phyloP scores from a whole-genome alignment of 1,140 invertebrate genomes.

The Bathynomus jamesi region DNA sequence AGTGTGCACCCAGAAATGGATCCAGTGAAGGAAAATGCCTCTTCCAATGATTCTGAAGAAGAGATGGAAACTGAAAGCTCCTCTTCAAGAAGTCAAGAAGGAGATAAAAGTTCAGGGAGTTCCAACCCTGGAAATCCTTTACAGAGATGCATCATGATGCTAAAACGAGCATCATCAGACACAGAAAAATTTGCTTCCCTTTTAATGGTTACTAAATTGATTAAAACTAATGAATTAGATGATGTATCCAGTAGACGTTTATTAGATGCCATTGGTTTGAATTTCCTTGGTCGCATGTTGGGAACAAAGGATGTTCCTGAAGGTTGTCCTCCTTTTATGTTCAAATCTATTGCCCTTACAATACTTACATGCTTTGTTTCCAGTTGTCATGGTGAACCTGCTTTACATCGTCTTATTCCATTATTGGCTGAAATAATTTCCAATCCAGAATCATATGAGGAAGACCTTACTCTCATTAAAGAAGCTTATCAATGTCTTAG shows the following conservation, averaged over 20 bases:
- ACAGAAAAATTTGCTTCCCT: conserved; percentile 84
- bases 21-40: too few relatives aligned
- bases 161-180: conserved; percentile 68
- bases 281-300: conserved; percentile 71
- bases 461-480: conserved; percentile 75
- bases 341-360: conserved; percentile 79
- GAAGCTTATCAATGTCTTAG: conserved; percentile 78
- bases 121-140: too few relatives aligned
- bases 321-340: conserved; percentile 74
- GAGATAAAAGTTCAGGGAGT: too few relatives aligned
- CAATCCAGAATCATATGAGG: conserved; percentile 50
- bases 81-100: too few relatives aligned
- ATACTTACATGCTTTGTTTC: conserved; percentile 64
- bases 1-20: too few relatives aligned
- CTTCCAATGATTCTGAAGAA: too few relatives aligned
- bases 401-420: conserved; percentile 25
- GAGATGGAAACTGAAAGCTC: too few relatives aligned
- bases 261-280: conserved; percentile 78
- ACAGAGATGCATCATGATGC: conserved; percentile 57
- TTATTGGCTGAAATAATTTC: conserved; percentile 22
- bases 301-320: conserved; percentile 61
- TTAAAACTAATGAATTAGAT: conserved; percentile 65
- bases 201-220: conserved; percentile 73
- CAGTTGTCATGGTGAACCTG: conserved; percentile 21
- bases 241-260: conserved; percentile 61